Conservation (phyloP, 2,888 invertebrate genomes). For the Dasypolia templi region DNA sequence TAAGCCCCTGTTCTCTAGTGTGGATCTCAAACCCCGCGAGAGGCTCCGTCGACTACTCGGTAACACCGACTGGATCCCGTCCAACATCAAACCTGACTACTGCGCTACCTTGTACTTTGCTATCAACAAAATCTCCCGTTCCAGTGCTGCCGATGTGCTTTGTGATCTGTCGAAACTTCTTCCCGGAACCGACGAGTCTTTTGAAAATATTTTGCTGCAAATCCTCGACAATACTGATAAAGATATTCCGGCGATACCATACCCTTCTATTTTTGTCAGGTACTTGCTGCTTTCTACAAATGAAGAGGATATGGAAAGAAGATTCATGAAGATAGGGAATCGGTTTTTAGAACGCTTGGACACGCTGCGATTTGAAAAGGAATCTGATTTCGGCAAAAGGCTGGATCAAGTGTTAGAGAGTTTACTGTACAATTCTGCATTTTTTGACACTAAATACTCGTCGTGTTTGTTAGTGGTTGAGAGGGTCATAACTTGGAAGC, state of each 20-base stretch:
- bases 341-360: constrained; percentile 71
- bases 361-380: constrained; percentile 29
- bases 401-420: constrained; percentile 61
- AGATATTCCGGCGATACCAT: constrained; percentile 57
- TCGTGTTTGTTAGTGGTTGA: constrained; percentile 75
- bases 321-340: constrained; percentile 68
- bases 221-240: constrained; percentile 55
- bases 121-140: constrained; percentile 58
- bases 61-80: constrained; percentile 66
- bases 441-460: constrained; percentile 71
- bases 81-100: constrained; percentile 72
- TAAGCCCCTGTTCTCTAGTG: constrained; percentile 68
- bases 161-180: constrained; percentile 67
- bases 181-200: constrained; percentile 60
- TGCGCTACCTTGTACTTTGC: constrained; percentile 68
- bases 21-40: constrained; percentile 61
- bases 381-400: background rate
- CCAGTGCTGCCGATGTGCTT: constrained; percentile 62
- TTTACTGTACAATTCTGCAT: constrained; percentile 74
- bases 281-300: constrained; percentile 73
- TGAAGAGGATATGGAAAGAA: constrained; percentile 66
- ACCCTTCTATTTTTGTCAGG: constrained; percentile 73
- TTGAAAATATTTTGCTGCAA: constrained; percentile 63
- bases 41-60: constrained; percentile 42
- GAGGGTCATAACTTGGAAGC: constrained; percentile 71